Percentiles rank a stretch among this genome's conserved stretches.
phyloP scores from a whole-genome alignment of 1,140 invertebrate genomes.

The Batillaria attramentaria region DNA sequence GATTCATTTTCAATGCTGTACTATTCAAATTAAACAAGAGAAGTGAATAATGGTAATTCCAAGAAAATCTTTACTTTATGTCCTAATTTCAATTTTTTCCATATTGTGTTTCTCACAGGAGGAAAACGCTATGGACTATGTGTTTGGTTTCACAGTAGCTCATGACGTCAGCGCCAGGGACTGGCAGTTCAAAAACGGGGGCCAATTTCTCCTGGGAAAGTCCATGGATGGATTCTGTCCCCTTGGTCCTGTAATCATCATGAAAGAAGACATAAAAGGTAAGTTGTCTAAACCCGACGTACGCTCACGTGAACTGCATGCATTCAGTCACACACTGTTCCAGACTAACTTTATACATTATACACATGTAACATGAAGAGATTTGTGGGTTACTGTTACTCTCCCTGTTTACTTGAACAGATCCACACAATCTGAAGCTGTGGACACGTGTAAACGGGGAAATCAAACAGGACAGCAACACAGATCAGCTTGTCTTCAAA shows the following conservation, averaged over 20 bases:
- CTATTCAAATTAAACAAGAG: background rate
- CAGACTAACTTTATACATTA: too few relatives aligned
- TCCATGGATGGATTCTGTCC: conserved; percentile 87
- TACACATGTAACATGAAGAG: too few relatives aligned
- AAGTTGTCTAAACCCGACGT: conserved; percentile 8
- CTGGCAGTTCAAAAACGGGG: conserved; percentile 87
- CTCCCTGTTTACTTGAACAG: too few relatives aligned
- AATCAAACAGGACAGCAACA: conserved; percentile 86
- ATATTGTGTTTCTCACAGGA: conserved; percentile 62
- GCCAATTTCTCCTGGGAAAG: conserved; percentile 88
- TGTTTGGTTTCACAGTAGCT: conserved; percentile 90
- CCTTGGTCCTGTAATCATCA: conserved; percentile 85
- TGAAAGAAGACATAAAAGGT: conserved; percentile 79
- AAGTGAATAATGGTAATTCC: background rate
- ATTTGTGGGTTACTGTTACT: background rate
- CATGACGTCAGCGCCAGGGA: conserved; percentile 87
- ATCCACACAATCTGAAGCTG: conserved; percentile 83
- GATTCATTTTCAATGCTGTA: background rate
- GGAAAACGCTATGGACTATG: conserved; percentile 80
- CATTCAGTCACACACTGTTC: too few relatives aligned
- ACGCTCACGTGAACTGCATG: too few relatives aligned
- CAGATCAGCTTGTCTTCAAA: conserved; percentile 85
- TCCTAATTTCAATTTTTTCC: background rate
- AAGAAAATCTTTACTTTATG: background rate
- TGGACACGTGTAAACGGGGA: conserved; percentile 83